Evolutionary conservation across 30 jellyfish, hydroid and myxozoan genomes (phyloP), one percentile per base, ranked within the genome.

Genomic region (Sanderia malayensis): DNA sequence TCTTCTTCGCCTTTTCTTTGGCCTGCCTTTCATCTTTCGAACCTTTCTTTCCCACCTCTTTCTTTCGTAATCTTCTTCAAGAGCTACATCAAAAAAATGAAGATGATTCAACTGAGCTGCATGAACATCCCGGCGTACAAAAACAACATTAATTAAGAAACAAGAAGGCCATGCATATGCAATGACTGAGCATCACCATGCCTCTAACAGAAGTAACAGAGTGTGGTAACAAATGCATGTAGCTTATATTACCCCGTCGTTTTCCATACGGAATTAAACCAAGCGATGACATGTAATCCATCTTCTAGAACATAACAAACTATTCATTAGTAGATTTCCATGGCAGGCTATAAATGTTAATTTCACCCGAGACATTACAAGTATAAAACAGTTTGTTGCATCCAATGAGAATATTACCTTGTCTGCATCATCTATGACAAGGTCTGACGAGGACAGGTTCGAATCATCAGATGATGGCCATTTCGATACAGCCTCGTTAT

Each of bases 11-110:
- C 92, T 77, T 31, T 90, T 90, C 59, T 82, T 66, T 32, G 97
- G 97, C 45, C 87, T 70, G 47, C 95, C 97, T 26, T 94, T 86
- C 86, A 69, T 32, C 26, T 90, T 90, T 4, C 87, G 90, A 31
- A 84, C 80, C 67, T 82, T 90, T 44, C 95, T 53, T 28, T 90
- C 95, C 97, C 97, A 90, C 32, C 97, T 84, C 47, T 79, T 83
- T 27, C 89, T 61, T 22, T 90, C 95, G 55, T 63, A 82, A 61
- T 90, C 97, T 25, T 82, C 95, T 67, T 90, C 97, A 26, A 90
- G 80, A 46, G 77, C 95, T 82, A n/a, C n/a, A n/a, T n/a, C n/a
- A n/a, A n/a, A n/a, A n/a, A n/a, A n/a, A n/a, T n/a, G n/a, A n/a
- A n/a, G n/a, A n/a, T n/a, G n/a, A n/a, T n/a, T n/a, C n/a, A n/a